Conservation (phyloP, 1,140 invertebrate species). For the Aphidius ervi region DNA sequence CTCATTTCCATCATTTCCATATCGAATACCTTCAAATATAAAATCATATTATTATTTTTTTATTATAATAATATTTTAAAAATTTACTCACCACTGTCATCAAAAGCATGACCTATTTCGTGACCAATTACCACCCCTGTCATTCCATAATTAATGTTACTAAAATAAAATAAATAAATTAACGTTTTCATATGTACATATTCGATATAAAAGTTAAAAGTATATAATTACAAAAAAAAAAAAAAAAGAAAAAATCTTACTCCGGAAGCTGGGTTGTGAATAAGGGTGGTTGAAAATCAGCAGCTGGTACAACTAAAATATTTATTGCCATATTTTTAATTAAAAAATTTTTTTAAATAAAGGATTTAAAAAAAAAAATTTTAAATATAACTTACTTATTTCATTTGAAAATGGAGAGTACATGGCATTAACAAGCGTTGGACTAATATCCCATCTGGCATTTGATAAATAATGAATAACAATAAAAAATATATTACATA, state of each 20-base stretch:
- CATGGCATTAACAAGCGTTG: slow-evolving; percentile 17
- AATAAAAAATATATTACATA: not conserved
- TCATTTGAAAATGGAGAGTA: slow-evolving; percentile 7
- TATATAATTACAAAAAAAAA: slow-evolving; percentile 12
- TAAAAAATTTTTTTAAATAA: not conserved
- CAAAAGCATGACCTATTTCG: slow-evolving; percentile 62
- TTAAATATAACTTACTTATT: slow-evolving; percentile 13
- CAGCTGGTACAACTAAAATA: slow-evolving; percentile 64
- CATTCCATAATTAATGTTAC: slow-evolving; percentile 38
- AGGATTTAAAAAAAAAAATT: slow-evolving; percentile 6
- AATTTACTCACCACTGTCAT: slow-evolving; percentile 43
- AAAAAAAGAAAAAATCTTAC: slow-evolving; percentile 28
- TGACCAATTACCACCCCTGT: slow-evolving; percentile 60
- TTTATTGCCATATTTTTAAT: slow-evolving; percentile 19
- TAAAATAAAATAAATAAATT: not conserved
- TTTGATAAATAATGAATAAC: not conserved
- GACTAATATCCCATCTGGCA: slow-evolving; percentile 10
- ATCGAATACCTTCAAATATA: slow-evolving; percentile 6
- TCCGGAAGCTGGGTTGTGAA: slow-evolving; percentile 38
- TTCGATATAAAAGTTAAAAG: slow-evolving; percentile 9
- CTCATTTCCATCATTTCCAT: slow-evolving; percentile 9
- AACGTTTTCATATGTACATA: not conserved
- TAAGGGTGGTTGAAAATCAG: slow-evolving; percentile 66
- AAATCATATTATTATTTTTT: not conserved
- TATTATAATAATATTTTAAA: not conserved